These are phyloP conservation scores for Callimorpha dominula DNA, from an alignment of 2,888 invertebrate genomes.

Conservation along the genomic window DNA sequence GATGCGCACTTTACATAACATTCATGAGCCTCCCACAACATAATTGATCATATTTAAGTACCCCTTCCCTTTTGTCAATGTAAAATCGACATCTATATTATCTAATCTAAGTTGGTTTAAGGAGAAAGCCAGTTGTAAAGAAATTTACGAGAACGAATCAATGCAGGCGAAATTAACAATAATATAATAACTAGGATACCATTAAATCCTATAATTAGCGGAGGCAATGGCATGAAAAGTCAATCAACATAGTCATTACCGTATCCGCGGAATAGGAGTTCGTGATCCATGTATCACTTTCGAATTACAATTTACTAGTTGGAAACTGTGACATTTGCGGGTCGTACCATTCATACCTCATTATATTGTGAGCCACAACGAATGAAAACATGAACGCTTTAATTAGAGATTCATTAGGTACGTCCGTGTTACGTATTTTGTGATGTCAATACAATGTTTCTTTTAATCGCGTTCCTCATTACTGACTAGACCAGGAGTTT, in stretches of 20 bases:
- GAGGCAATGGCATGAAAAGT: slow-evolving; percentile 65
- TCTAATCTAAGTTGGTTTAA: slow-evolving; percentile 65
- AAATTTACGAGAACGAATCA: slow-evolving; percentile 56
- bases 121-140: slow-evolving; percentile 66
- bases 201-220: slow-evolving; percentile 72
- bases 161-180: slow-evolving; percentile 67
- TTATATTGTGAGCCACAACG: slow-evolving; percentile 54
- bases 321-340: slow-evolving; percentile 67
- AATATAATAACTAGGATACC: slow-evolving; percentile 60
- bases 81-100: slow-evolving; percentile 67
- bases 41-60: slow-evolving; percentile 69
- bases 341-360: slow-evolving; percentile 60
- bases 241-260: slow-evolving; percentile 72
- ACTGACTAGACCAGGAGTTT: neutral
- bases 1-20: slow-evolving; percentile 80
- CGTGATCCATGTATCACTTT: slow-evolving; percentile 75
- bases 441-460: slow-evolving; percentile 8
- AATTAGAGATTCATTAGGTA: slow-evolving; percentile 54
- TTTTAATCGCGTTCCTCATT: neutral
- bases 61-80: slow-evolving; percentile 66
- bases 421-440: slow-evolving; percentile 40
- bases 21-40: slow-evolving; percentile 79
- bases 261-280: slow-evolving; percentile 68
- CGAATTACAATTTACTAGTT: slow-evolving; percentile 74
- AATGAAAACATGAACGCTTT: slow-evolving; percentile 56